Evolutionary conservation across 2,888 invertebrate genomes (phyloP).

Genomic region (Neria commutata): DNA sequence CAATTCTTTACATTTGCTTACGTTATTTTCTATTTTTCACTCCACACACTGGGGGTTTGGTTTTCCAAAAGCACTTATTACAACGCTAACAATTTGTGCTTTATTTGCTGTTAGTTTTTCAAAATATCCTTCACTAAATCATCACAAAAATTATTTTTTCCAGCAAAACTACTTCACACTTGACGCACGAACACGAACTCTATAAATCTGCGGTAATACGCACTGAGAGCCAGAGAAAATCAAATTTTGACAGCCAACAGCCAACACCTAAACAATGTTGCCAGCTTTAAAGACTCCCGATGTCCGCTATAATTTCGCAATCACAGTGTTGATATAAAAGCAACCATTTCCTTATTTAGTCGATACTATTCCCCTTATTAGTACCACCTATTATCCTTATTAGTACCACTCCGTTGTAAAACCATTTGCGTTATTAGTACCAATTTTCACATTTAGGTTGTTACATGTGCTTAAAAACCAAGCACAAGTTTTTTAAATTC

Average conservation of each 20-base stretch:
- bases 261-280: conserved; percentile 35
- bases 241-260: conserved; percentile 32
- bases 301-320: no score
- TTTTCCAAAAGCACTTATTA: conserved; percentile 6
- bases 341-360: no score
- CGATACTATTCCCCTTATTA: no score
- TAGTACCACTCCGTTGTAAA: no score
- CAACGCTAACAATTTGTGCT: conserved; percentile 23
- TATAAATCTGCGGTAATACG: conserved; percentile 13
- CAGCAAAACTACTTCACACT: conserved; percentile 18
- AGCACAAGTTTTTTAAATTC: no score
- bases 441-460: no score
- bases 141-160: conserved; percentile 23
- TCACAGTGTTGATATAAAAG: no score
- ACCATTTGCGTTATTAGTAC: no score
- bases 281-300: no score
- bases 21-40: conserved; percentile 30
- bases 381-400: no score
- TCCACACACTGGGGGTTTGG: conserved; percentile 18
- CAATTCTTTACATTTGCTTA: conserved; percentile 21
- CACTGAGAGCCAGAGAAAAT: conserved; percentile 28
- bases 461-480: no score
- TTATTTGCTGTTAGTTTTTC: conserved; percentile 19
- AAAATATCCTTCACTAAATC: conserved; percentile 19
- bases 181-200: conserved; percentile 16